Base-by-base conservation (phyloP, 2,797 vertebrate genomes). In the Alectoris magna region DNA sequence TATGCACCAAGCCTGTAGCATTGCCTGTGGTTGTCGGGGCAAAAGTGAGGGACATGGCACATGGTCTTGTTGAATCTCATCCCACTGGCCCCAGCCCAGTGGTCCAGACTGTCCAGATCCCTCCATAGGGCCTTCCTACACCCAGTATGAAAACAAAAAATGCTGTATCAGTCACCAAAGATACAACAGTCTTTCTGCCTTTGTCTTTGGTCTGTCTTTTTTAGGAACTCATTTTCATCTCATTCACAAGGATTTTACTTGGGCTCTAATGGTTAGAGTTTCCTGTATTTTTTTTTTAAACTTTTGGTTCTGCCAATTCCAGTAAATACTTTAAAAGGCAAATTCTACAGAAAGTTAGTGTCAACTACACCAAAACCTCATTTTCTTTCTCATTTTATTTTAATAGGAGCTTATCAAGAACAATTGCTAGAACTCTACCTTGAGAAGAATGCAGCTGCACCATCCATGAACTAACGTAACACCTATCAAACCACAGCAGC, bases 311-410 rank as follows among this genome's bases (percentile, higher is more conserved):
- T 48, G 43, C 29, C 10, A 0, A 21, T 84, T 29, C 58, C 48
- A 71, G 31, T 67, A 88, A 92, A 23, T 31, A 76, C 53, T 86
- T 84, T 7, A 82, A 82, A 94, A 91, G 44, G 29, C 87, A 91
- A 90, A 69, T 43, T 79, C 71, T 69, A 27, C 11, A 29, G 49
- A 77, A 53, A 12, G 60, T 34, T 34, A 34, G 34, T 87, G 12
- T 36, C 41, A 62, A 36, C 27, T 36, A 34, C 43, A 82, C 53
- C 41, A 83, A 88, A 91, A 53, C 5, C 5, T 36, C n/a, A 46
- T 62, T 70, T 91, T 73, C 19, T 53, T 88, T 66, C 49, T 46
- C 4, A 4, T 88, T 84, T 73, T 70, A 75, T 85, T 91, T 94
- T 80, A 92, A 87, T 3, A 89, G 49, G 8, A 83, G 63, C 56